phyloP scores from a whole-genome alignment of 53 echinoderm and acorn worm species.

The Stichopus horrens region DNA sequence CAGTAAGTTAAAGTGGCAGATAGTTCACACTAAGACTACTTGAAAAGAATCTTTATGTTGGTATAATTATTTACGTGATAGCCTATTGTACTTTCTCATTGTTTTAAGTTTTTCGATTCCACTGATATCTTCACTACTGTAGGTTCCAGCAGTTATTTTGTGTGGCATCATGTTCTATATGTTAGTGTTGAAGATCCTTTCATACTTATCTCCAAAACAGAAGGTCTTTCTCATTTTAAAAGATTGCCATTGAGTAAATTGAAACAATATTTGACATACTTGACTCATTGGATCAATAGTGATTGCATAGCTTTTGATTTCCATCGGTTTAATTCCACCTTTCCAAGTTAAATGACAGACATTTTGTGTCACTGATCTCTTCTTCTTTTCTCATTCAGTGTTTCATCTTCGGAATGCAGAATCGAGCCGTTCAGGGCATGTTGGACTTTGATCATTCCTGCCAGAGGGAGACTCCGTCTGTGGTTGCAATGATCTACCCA shows the following conservation, averaged over 20 bases:
- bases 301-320: neutral
- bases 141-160: too few relatives aligned
- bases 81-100: too few relatives aligned
- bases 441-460: conserved; percentile 98
- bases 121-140: too few relatives aligned
- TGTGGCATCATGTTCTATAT: too few relatives aligned
- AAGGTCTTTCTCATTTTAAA: too few relatives aligned
- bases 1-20: conserved; percentile 24
- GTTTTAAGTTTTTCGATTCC: too few relatives aligned
- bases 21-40: neutral
- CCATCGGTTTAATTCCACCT: neutral
- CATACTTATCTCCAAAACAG: too few relatives aligned
- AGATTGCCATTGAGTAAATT: too few relatives aligned
- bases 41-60: neutral
- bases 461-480: conserved; percentile 79
- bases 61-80: neutral
- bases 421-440: conserved; percentile 97
- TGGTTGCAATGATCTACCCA: conserved; percentile 97
- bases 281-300: neutral
- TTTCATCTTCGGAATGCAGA: conserved; percentile 94
- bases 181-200: too few relatives aligned
- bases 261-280: too few relatives aligned
- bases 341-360: neutral
- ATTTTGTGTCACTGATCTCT: neutral
- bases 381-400: conserved; percentile 49